These are phyloP conservation scores for Psix sp. DNA, from an alignment of 1,140 invertebrate species.

Conservation along the genomic window DNA sequence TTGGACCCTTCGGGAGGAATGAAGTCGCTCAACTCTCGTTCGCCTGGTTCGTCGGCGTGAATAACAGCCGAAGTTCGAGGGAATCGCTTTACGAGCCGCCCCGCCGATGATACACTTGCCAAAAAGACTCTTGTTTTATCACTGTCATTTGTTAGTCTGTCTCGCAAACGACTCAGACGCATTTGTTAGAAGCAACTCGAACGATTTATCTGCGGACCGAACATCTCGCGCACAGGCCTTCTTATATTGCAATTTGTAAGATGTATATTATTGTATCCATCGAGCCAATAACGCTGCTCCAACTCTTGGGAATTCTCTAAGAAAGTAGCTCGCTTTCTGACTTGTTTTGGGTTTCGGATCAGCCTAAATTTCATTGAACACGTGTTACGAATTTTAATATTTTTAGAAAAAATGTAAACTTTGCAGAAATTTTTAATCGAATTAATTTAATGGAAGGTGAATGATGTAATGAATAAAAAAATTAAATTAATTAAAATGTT, in stretches of 20 bases:
- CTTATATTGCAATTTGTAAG: slow-evolving; percentile 52
- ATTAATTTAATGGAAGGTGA: too few relatives aligned
- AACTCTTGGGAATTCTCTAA: too few relatives aligned
- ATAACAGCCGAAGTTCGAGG: slow-evolving; percentile 30
- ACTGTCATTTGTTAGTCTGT: slow-evolving; percentile 56
- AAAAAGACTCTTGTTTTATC: slow-evolving; percentile 57
- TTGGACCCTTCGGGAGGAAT: slow-evolving; percentile 19
- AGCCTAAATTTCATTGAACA: too few relatives aligned
- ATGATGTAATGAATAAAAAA: too few relatives aligned
- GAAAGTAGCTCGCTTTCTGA: too few relatives aligned
- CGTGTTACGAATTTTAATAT: too few relatives aligned
- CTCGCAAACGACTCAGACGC: slow-evolving; percentile 40
- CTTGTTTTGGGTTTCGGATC: too few relatives aligned
- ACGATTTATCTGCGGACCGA: slow-evolving; percentile 33
- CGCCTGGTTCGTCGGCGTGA: slow-evolving; percentile 23
- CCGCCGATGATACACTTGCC: slow-evolving; percentile 55
- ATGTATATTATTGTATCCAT: slow-evolving; percentile 39
- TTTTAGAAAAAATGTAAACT: too few relatives aligned
- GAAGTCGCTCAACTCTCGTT: slow-evolving; percentile 35
- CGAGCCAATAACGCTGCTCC: slow-evolving; percentile 32
- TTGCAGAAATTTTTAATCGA: too few relatives aligned
- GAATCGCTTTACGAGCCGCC: slow-evolving; percentile 53
- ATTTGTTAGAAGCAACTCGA: slow-evolving; percentile 43
- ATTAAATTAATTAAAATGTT: too few relatives aligned
- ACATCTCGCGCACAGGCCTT: slow-evolving; percentile 12